phyloP scores from a whole-genome alignment of 1,140 invertebrate genomes.

The Drosophila albomicans region DNA sequence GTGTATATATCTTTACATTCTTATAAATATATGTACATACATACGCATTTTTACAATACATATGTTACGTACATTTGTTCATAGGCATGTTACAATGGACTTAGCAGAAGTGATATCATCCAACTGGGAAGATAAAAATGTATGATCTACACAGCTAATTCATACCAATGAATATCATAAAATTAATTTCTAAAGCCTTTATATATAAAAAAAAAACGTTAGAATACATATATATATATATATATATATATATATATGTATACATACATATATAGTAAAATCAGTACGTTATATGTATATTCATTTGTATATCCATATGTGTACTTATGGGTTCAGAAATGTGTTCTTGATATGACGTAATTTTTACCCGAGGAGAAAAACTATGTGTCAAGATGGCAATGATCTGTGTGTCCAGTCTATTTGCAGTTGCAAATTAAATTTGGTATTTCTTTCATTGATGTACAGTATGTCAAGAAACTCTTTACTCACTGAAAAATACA shows the following conservation, averaged over 20 bases:
- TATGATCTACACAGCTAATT: no score
- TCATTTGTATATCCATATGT: background rate
- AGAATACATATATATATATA: no score
- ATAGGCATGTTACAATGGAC: background rate
- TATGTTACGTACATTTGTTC: background rate
- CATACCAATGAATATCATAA: no score
- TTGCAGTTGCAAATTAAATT: background rate
- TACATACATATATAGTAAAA: no score
- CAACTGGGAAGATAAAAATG: background rate
- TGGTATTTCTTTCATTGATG: background rate
- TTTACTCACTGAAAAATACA: no score
- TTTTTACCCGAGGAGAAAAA: slow-evolving; percentile 13
- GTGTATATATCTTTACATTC: no score
- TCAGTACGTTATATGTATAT: background rate
- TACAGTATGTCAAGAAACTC: no score
- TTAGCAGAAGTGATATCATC: slow-evolving; percentile 35
- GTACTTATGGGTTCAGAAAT: background rate
- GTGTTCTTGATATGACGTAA: slow-evolving; percentile 37
- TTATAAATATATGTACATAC: slow-evolving; percentile 1
- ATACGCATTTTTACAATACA: background rate
- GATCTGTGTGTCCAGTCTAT: slow-evolving; percentile 15
- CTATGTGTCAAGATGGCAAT: slow-evolving; percentile 2
- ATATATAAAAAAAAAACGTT: no score
- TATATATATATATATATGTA: no score
- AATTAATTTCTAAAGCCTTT: no score